phyloP scores from a whole-genome alignment of 2,888 invertebrate genomes.

The Halocaridina rubra region DNA sequence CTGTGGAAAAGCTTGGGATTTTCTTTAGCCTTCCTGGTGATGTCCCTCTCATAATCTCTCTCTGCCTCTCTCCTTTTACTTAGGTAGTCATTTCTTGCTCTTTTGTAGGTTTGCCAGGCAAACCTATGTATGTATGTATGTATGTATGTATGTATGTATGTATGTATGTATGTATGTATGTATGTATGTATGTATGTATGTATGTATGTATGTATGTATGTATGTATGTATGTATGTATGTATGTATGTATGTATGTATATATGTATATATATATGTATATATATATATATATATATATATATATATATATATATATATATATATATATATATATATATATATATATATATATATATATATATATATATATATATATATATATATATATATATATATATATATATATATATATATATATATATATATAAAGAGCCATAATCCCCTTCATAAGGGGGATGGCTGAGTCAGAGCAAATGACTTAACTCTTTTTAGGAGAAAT shows the following conservation, averaged over 20 bases:
- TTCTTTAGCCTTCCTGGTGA: too few relatives aligned
- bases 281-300: background rate
- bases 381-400: background rate
- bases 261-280: background rate
- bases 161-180: background rate
- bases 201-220: background rate
- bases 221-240: background rate
- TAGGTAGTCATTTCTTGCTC: too few relatives aligned
- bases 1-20: too few relatives aligned
- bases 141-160: background rate
- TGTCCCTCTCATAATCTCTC: too few relatives aligned
- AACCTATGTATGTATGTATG: background rate
- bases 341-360: background rate
- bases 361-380: background rate
- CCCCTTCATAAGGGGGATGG: too few relatives aligned
- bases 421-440: too few relatives aligned
- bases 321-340: background rate
- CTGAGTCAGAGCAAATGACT: too few relatives aligned
- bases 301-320: background rate
- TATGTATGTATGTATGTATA: background rate
- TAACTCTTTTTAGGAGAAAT: background rate
- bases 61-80: too few relatives aligned
- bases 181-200: background rate
- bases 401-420: background rate
- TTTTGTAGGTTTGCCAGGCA: too few relatives aligned